These are phyloP conservation scores for Ptilodon capucinus DNA, from an alignment of 2,888 invertebrate genomes.

Conservation along the genomic window DNA sequence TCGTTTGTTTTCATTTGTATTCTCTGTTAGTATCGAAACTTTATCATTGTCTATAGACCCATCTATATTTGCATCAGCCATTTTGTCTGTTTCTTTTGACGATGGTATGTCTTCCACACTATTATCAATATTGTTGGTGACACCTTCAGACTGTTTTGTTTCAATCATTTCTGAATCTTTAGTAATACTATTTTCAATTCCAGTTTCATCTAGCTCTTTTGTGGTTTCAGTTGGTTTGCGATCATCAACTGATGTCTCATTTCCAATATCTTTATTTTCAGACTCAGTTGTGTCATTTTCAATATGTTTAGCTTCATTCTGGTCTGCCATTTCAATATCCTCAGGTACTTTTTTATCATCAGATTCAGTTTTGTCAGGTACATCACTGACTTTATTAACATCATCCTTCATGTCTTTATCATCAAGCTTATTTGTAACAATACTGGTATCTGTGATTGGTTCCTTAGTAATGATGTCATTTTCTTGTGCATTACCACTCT, in stretches of 20 bases:
- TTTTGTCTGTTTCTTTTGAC: background rate
- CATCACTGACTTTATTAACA: conserved; percentile 3
- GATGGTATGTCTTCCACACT: conserved; percentile 6
- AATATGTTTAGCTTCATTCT: background rate
- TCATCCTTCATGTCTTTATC: conserved; percentile 1
- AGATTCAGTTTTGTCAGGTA: background rate
- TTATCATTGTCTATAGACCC: conserved; percentile 1
- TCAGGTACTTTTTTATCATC: background rate
- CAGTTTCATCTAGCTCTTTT: background rate
- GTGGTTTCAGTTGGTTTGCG: background rate
- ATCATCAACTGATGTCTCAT: background rate
- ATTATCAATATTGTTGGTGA: conserved; percentile 5
- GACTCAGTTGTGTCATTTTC: background rate
- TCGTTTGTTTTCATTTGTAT: conserved; percentile 51
- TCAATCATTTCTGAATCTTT: background rate
- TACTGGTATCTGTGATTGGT: background rate
- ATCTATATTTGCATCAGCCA: no score
- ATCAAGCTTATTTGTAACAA: conserved; percentile 1
- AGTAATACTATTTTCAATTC: conserved; percentile 4
- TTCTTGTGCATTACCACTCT: conserved; percentile 1
- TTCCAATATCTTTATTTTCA: background rate
- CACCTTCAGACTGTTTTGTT: background rate
- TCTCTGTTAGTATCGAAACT: conserved; percentile 10
- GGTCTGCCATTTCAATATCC: background rate
- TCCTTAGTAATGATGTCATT: conserved; percentile 2